phyloP scores from a whole-genome alignment of 1,140 invertebrate species.

The Parapsyche elsis region DNA sequence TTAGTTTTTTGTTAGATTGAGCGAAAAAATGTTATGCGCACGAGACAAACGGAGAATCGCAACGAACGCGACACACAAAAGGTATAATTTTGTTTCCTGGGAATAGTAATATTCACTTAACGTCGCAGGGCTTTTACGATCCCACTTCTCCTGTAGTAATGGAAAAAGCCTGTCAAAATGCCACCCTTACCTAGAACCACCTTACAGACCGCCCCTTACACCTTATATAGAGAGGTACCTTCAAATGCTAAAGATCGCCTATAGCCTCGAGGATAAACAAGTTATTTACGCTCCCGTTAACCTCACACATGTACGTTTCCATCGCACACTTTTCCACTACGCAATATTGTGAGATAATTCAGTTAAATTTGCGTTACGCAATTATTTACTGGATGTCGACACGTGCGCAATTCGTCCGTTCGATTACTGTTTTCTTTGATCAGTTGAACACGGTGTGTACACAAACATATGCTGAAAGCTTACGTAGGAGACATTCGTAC shows the following conservation, averaged over 20 bases:
- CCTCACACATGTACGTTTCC: too few species aligned
- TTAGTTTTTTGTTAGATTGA: too few species aligned
- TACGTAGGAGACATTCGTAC: neutral
- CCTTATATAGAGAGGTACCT: neutral
- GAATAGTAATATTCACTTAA: constrained; percentile 32
- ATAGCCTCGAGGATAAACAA: neutral
- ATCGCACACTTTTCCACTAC: too few species aligned
- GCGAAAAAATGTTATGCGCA: too few species aligned
- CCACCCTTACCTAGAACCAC: neutral
- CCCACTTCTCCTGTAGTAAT: constrained; percentile 22
- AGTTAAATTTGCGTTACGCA: too few species aligned
- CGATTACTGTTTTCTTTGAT: too few species aligned
- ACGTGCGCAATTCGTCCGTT: too few species aligned
- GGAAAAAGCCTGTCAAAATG: constrained; percentile 40
- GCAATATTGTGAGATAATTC: too few species aligned
- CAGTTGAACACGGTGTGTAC: too few species aligned
- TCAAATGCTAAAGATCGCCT: constrained; percentile 8
- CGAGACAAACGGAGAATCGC: too few species aligned
- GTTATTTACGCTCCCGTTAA: too few species aligned
- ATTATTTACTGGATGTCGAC: too few species aligned
- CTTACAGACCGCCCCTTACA: neutral
- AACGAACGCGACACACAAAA: neutral
- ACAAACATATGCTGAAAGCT: neutral
- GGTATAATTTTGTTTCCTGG: constrained; percentile 9
- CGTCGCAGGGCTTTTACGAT: constrained; percentile 29